A percentile compares a stretch with the other conserved stretches of the same genome.
phyloP scores from a whole-genome alignment of 2,797 vertebrate genomes.

The Tachyglossus aculeatus region DNA sequence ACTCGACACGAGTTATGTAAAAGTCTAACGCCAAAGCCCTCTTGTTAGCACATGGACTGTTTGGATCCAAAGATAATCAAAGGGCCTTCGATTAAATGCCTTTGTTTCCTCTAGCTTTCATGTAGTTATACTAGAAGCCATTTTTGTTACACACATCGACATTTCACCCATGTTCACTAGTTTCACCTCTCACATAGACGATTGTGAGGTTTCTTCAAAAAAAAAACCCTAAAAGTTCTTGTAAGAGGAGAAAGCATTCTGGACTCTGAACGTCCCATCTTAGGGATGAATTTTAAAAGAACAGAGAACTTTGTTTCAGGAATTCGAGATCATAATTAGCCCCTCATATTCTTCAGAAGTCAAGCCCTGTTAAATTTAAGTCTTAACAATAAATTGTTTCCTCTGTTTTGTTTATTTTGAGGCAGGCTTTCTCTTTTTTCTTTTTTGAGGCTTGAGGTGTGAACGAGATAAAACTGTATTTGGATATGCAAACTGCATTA shows the following conservation, averaged over 20 bases:
- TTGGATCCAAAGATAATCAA: too few species aligned
- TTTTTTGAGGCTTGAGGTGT: conserved; percentile 63
- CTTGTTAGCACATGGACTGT: too few species aligned
- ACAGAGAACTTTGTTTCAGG: conserved; percentile 17
- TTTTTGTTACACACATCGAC: too few species aligned
- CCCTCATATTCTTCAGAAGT: conserved; percentile 46
- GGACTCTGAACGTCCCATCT: background rate
- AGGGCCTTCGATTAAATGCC: too few species aligned
- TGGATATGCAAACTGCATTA: conserved; percentile 62
- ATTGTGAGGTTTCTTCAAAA: background rate
- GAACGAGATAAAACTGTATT: conserved; percentile 71
- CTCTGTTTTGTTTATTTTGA: conserved; percentile 73
- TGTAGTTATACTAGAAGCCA: too few species aligned
- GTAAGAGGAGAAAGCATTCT: conserved; percentile 3
- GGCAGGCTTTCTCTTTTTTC: conserved; percentile 68
- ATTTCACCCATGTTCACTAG: too few species aligned
- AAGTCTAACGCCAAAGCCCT: too few species aligned
- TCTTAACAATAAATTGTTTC: conserved; percentile 64
- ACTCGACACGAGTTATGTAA: too few species aligned
- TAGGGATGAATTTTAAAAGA: background rate
- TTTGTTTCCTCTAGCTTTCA: too few species aligned
- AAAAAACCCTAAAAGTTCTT: conserved; percentile 23
- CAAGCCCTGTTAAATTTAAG: conserved; percentile 47
- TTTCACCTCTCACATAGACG: too few species aligned
- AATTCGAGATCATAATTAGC: conserved; percentile 45